Evolutionary conservation across 2,797 vertebrate species (phyloP).

Genomic region (Syngnathus acus): DNA sequence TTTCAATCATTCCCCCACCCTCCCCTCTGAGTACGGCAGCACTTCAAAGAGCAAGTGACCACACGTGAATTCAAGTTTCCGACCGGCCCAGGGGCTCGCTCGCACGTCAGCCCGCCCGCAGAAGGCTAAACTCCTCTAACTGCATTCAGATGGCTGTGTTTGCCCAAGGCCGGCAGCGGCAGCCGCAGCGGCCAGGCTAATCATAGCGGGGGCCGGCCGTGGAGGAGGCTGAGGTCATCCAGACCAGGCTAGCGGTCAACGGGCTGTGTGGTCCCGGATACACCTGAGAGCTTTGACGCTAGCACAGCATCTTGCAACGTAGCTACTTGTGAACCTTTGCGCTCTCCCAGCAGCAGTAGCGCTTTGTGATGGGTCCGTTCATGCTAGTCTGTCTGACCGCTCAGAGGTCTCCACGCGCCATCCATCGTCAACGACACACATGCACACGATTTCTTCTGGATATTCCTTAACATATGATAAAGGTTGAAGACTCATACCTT

Average conservation of each 20-base stretch:
- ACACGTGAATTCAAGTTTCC: constrained; percentile 71
- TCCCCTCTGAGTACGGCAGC: constrained; percentile 44
- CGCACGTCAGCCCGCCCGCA: constrained; percentile 55
- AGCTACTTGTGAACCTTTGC: constrained; percentile 9
- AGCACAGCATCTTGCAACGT: background rate
- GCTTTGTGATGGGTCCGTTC: constrained; percentile 8
- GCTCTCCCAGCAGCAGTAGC: constrained; percentile 23
- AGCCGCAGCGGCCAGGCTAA: constrained; percentile 58
- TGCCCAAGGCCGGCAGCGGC: constrained; percentile 61
- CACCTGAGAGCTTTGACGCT: constrained; percentile 60
- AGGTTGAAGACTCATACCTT: constrained; percentile 77
- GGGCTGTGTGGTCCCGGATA: constrained; percentile 65
- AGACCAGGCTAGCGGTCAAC: constrained; percentile 46
- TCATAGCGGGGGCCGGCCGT: constrained; percentile 57
- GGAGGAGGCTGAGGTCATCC: constrained; percentile 51
- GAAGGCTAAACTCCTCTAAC: constrained; percentile 46
- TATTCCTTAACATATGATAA: background rate
- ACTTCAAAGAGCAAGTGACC: constrained; percentile 64
- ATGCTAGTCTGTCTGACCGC: constrained; percentile 16
- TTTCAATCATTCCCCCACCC: constrained; percentile 62
- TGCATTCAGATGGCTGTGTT: constrained; percentile 68
- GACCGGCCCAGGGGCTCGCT: constrained; percentile 43
- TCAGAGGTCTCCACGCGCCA: background rate
- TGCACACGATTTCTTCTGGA: background rate
- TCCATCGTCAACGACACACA: constrained; percentile 40